Evolutionary conservation across 2,797 vertebrate genomes (phyloP).

Genomic region (Lutjanus argentimaculatus): DNA sequence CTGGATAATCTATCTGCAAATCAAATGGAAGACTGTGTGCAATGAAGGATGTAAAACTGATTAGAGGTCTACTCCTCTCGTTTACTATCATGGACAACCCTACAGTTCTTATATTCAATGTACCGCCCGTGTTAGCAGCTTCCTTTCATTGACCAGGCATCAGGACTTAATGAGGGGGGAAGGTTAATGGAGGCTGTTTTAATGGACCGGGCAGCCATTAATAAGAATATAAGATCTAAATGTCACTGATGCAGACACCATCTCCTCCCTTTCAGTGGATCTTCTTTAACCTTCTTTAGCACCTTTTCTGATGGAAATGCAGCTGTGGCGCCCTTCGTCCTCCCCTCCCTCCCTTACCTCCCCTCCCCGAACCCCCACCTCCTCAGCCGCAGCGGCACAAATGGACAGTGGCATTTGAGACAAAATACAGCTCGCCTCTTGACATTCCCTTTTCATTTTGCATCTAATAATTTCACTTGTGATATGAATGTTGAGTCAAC

Average conservation of each 20-base stretch:
- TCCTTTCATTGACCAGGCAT: background rate
- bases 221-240: background rate
- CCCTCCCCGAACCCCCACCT: background rate
- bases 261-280: background rate
- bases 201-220: constrained; percentile 3
- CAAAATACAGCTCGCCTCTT: constrained; percentile 5
- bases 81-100: background rate
- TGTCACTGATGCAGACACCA: background rate
- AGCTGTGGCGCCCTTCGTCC: background rate
- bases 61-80: background rate
- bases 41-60: background rate
- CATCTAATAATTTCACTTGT: constrained; percentile 1
- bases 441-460: constrained; percentile 25
- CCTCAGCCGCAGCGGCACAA: background rate
- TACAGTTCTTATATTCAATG: background rate
- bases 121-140: background rate
- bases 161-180: background rate
- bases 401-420: constrained; percentile 19
- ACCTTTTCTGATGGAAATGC: constrained; percentile 12
- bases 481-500: background rate
- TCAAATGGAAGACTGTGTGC: background rate
- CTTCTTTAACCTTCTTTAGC: background rate
- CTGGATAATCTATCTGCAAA: background rate
- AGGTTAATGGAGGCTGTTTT: constrained; percentile 22
- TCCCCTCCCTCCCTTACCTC: background rate